These are phyloP conservation scores for Stenotaenia linearis DNA, from an alignment of 2,888 invertebrate genomes.

Conservation along the genomic window DNA sequence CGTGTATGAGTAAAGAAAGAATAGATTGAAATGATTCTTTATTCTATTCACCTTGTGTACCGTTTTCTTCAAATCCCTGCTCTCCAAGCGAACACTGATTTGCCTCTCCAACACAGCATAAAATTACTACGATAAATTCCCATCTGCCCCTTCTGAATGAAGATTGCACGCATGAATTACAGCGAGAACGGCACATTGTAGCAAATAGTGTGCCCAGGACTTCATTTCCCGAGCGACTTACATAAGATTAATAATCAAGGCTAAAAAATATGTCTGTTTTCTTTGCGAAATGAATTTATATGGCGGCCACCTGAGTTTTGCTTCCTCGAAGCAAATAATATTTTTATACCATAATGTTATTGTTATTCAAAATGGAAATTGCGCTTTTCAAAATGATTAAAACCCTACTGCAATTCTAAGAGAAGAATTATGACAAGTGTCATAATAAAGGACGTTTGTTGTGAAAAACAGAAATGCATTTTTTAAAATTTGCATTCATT, in stretches of 20 bases:
- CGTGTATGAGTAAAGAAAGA: conserved; percentile 8
- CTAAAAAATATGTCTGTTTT: conserved; percentile 1
- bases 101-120: conserved; percentile 16
- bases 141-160: conserved; percentile 23
- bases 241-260: background rate
- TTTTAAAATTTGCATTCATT: no score
- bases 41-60: conserved; percentile 24
- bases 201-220: conserved; percentile 20
- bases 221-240: conserved; percentile 5
- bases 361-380: background rate
- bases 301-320: background rate
- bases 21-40: conserved; percentile 22
- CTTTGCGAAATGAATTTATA: background rate
- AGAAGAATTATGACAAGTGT: no score
- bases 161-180: conserved; percentile 23
- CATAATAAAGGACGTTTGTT: no score
- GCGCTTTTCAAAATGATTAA: background rate
- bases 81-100: conserved; percentile 6
- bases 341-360: background rate
- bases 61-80: conserved; percentile 13
- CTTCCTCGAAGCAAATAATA: background rate
- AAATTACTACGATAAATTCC: conserved; percentile 26
- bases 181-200: conserved; percentile 7
- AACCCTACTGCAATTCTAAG: no score
- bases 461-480: no score